Conservation (phyloP, 1,140 invertebrate genomes). For the Drosophila lowei region DNA sequence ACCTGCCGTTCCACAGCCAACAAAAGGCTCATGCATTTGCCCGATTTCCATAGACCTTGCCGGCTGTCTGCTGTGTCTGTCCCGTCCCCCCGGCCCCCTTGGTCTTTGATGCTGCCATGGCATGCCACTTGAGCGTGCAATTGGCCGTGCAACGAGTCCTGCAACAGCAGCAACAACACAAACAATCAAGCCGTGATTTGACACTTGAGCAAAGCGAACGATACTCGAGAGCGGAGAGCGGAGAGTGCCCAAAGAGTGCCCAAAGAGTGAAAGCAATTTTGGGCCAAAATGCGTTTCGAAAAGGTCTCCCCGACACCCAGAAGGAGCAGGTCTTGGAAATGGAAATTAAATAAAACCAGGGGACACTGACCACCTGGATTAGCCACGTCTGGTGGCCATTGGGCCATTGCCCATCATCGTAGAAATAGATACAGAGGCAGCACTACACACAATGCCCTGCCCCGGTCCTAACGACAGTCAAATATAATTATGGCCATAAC, state of each 20-base stretch:
- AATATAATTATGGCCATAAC: slow-evolving; percentile 77
- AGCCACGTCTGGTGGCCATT: slow-evolving; percentile 47
- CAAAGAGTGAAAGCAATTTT: slow-evolving; percentile 54
- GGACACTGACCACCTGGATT: slow-evolving; percentile 71
- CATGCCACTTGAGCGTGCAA: slow-evolving; percentile 65
- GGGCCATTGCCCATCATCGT: slow-evolving; percentile 10
- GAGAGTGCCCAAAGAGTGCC: slow-evolving; percentile 11
- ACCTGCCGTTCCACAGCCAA: slow-evolving; percentile 28
- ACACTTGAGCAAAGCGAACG: slow-evolving; percentile 62
- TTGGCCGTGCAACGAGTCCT: slow-evolving; percentile 66
- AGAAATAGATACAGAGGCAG: slow-evolving; percentile 19
- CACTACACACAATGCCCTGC: slow-evolving; percentile 25
- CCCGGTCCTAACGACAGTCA: slow-evolving; percentile 64
- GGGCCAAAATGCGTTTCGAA: slow-evolving; percentile 39
- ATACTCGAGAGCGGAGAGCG: slow-evolving; percentile 26
- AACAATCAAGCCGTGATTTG: slow-evolving; percentile 59
- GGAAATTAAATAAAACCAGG: slow-evolving; percentile 64
- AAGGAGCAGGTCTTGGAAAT: slow-evolving; percentile 33
- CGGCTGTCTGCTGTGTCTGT: slow-evolving; percentile 8
- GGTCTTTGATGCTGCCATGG: slow-evolving; percentile 45
- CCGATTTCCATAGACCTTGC: slow-evolving; percentile 45
- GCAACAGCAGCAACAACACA: slow-evolving; percentile 36
- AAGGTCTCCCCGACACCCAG: neutral
- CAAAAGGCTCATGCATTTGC: slow-evolving; percentile 37
- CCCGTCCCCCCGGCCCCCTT: neutral